Evolutionary conservation across 1,140 invertebrate genomes (phyloP).

Genomic region (Trissolcus basalis): DNA sequence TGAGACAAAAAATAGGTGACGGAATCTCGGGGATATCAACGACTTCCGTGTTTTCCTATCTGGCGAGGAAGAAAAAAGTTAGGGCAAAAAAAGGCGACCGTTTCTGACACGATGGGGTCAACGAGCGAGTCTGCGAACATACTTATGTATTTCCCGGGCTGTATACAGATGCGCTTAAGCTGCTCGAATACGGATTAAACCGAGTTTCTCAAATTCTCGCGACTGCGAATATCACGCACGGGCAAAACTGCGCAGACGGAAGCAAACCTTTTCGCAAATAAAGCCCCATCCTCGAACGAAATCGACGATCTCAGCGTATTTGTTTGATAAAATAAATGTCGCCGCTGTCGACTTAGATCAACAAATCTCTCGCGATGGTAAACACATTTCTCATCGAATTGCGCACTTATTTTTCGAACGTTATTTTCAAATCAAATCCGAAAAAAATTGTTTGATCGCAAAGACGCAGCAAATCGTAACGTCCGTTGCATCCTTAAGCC

Average conservation of each 20-base stretch:
- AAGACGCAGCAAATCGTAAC: too few species aligned
- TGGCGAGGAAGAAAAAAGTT: constrained; percentile 2
- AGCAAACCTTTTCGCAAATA: constrained; percentile 27
- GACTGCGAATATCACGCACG: constrained; percentile 39
- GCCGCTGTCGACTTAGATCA: constrained; percentile 6
- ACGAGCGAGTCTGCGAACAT: constrained; percentile 6
- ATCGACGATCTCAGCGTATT: constrained; percentile 28
- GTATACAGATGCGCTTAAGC: constrained; percentile 61
- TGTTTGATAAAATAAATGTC: constrained; percentile 41
- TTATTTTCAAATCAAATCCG: constrained; percentile 12
- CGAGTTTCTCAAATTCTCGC: constrained; percentile 48
- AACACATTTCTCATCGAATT: constrained; percentile 29
- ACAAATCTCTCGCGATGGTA: constrained; percentile 18
- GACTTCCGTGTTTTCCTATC: constrained; percentile 29
- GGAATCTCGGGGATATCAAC: constrained; percentile 6
- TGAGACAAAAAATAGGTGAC: constrained; percentile 13
- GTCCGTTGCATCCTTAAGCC: too few species aligned
- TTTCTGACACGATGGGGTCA: constrained; percentile 20
- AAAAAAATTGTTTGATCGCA: not conserved
- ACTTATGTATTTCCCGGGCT: constrained; percentile 26
- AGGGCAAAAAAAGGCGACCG: constrained; percentile 5
- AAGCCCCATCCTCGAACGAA: constrained; percentile 5
- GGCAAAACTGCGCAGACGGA: constrained; percentile 22
- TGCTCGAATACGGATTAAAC: constrained; percentile 68
- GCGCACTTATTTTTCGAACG: constrained; percentile 5